These are phyloP conservation scores for Eulemur albifrons DNA, from an alignment of 2,797 vertebrate species.

Conservation along the genomic window DNA sequence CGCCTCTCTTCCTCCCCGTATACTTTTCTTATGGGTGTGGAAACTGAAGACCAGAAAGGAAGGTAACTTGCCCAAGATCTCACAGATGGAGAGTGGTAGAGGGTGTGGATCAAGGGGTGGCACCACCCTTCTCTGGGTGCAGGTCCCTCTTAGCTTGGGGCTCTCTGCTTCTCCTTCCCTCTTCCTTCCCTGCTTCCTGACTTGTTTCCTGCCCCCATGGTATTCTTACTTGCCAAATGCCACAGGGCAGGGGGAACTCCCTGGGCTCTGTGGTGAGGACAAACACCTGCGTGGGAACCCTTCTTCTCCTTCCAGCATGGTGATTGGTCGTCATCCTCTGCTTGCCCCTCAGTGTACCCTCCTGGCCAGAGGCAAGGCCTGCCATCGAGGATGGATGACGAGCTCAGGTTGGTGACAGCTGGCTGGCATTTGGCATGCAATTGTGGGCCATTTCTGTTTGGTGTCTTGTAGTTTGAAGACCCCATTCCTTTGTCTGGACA, in stretches of 20 bases:
- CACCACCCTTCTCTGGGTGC: not conserved
- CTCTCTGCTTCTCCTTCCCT: not conserved
- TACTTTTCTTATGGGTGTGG: not conserved
- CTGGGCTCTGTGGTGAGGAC: not conserved
- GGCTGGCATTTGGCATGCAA: not conserved
- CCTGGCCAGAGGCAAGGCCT: not conserved
- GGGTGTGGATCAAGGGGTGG: not conserved
- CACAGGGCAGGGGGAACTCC: not conserved
- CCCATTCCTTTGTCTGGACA: not conserved
- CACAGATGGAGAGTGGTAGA: not conserved
- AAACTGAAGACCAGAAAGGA: not conserved
- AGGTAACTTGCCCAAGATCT: not conserved
- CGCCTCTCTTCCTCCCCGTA: not conserved
- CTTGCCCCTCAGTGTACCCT: not conserved
- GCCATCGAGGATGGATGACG: not conserved
- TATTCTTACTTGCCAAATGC: not conserved
- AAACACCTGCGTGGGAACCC: not conserved
- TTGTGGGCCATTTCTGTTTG: not conserved
- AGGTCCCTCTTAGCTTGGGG: not conserved
- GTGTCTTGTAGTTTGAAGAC: not conserved
- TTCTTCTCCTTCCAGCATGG: not conserved
- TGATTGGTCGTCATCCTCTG: not conserved
- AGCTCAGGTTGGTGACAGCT: not conserved
- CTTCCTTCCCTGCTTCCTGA: not conserved
- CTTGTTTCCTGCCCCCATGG: not conserved